Conservation (phyloP, 2,113 vertebrate genomes). For the Sceloporus tristichus region DNA sequence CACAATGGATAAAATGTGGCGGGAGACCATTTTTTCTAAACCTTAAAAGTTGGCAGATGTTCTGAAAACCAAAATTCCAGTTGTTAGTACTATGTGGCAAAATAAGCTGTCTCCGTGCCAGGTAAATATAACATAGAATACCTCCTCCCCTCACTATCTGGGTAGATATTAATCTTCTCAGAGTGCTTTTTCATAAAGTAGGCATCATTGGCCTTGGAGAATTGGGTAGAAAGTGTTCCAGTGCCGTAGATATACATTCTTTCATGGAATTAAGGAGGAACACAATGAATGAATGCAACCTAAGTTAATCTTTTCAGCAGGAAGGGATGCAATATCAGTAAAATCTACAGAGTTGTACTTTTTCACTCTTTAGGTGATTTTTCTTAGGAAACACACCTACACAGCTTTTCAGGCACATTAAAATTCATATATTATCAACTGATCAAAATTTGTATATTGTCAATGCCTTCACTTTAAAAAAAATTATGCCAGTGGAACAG, state of each 20-base stretch:
- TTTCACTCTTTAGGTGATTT: neutral
- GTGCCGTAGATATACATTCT: neutral
- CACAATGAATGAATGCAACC: neutral
- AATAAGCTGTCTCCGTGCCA: neutral
- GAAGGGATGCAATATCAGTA: neutral
- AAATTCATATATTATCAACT: neutral
- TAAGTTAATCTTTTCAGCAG: neutral
- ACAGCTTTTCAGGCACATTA: neutral
- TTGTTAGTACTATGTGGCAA: too few species aligned
- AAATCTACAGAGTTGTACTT: neutral
- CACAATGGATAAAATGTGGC: too few species aligned
- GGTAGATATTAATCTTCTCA: too few species aligned
- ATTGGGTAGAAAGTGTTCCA: neutral
- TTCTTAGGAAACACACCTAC: neutral
- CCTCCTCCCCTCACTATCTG: too few species aligned
- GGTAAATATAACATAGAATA: neutral
- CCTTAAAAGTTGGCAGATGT: too few species aligned
- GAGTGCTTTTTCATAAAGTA: constrained; percentile 10
- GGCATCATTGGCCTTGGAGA: neutral
- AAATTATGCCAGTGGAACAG: too few species aligned
- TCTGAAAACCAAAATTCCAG: too few species aligned
- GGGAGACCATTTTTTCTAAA: too few species aligned
- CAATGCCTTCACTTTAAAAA: neutral
- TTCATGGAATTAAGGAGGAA: neutral
- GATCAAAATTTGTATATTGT: neutral